Evolutionary conservation across 2,113 vertebrate genomes (phyloP), one percentile per base, ranked within the genome.

Genomic region (Cnemophilus loriae): DNA sequence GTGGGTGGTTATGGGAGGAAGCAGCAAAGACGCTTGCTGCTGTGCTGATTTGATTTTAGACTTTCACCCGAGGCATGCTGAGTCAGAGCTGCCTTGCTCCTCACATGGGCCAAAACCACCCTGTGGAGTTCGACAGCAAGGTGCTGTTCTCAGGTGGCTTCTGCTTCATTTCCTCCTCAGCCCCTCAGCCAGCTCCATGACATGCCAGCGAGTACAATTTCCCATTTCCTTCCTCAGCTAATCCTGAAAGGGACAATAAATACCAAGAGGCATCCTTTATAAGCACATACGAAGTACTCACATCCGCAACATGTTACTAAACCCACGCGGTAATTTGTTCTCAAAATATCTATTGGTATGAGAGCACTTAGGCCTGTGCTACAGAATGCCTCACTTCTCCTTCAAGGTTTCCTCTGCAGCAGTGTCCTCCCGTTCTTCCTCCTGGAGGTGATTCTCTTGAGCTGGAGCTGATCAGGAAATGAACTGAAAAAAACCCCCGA

Each of bases 181-280:
- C 65, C 52, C 50, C 71, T 67, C 64, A 59, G 79, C 22, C 74
- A 59, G 42, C 33, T 87, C 60, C 1, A 3, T 71, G 73, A 94
- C 49, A 17, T n/a, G 69, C 69, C 78, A 90, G 74, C 3, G 0
- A 93, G 37, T 91, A 52, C 65, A 67, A 39, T 77, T 96, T 93
- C 53, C 86, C 46, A 12, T 84, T 90, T 87, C 75, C 41, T 82
- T 89, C 73, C 89, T 91, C 55, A 81, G 42, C 50, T 71, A 61
- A 83, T 68, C 42, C 83, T 64, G 37, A 87, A 81, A 74, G 49
- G 30, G 33, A 50, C 75, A 86, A 86, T 80, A 93, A 93, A 93
- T 64, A 77, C 70, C 19, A 57, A 52, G 32, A 69, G 26, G 21
- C 84, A 35, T 47, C 55, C 55, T 81, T 94, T 70, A 73, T 76